Base-by-base conservation (phyloP, 1,140 invertebrate genomes). In the Heliconius hermathena region DNA sequence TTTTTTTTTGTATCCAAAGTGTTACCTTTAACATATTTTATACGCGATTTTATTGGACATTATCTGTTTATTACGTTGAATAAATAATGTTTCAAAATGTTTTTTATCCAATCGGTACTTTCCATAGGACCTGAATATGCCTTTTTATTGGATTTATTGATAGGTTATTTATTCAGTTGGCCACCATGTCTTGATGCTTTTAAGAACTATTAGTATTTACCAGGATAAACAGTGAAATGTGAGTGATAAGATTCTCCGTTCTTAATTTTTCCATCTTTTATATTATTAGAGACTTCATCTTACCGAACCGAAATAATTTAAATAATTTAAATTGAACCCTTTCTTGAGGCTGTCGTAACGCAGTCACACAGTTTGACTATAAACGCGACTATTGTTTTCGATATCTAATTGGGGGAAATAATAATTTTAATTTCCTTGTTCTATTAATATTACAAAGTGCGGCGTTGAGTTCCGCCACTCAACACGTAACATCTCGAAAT, bases 21-120 rank as follows among this genome's bases (percentile, higher is more conserved):
- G 78, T 80, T 80, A 41, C 74, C 78, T 77, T 88, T 83, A 85
- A 84, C 77, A 80, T 86, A 84, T 82, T 85, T 89, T 90, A 90
- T 89, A 84, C 79, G 78, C 82, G 77, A 71, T 75, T 89, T 89
- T 88, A 91, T 89, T 84, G 79, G 60, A 38, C 73, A 86, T 86
- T 89, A 90, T 89, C 86, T 79, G 82, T 86, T 88, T 90, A 89
- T 77, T 84, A 87, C 82, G 83, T 81, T 87, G 88, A 88, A 90
- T 88, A 85, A 86, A 78, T 71, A 77, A 77, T 77, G 83, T 77
- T 76, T 75, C 71, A 80, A 73, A 73, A 78, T 76, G 79, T 81
- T 83, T 81, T 77, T 77, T 87, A 86, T 82, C 80, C 78, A 9
- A 54, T 54, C 81, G 79, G 77, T 83, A 77, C 79, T 79, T 84